These are phyloP conservation scores for Acronicta alni DNA, from an alignment of 2,888 invertebrate species.

Conservation along the genomic window DNA sequence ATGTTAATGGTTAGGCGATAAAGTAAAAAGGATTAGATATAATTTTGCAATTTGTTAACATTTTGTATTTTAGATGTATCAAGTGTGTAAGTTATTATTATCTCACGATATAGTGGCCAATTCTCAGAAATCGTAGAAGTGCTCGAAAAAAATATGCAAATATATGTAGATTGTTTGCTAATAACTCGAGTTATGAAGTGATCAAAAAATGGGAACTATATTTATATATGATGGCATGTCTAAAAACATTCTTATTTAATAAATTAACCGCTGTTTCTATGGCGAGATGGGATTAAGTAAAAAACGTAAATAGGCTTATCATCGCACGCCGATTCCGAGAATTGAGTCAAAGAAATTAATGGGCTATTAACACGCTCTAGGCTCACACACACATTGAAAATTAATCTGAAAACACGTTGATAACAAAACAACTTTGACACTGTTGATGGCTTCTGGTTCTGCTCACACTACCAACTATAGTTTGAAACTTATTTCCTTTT, in stretches of 20 bases:
- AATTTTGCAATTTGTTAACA: conserved; percentile 25
- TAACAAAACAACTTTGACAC: background rate
- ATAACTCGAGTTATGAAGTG: conserved; percentile 30
- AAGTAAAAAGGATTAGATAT: conserved; percentile 25
- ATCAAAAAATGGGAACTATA: conserved; percentile 23
- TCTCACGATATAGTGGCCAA: conserved; percentile 16
- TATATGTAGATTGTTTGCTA: conserved; percentile 44
- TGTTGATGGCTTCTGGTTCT: background rate
- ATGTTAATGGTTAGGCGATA: conserved; percentile 20
- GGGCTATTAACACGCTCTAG: background rate
- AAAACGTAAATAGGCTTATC: conserved; percentile 15
- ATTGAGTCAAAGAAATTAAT: conserved; percentile 5
- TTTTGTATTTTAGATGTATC: conserved; percentile 22
- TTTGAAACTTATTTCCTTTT: background rate
- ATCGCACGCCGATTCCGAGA: conserved; percentile 3
- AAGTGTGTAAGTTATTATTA: conserved; percentile 22
- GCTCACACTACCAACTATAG: background rate
- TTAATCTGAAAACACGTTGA: background rate
- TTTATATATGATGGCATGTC: conserved; percentile 15
- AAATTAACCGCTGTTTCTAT: conserved; percentile 11
- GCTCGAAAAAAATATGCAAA: conserved; percentile 42
- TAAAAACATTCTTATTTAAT: conserved; percentile 14
- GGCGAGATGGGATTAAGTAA: conserved; percentile 9
- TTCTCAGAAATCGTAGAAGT: conserved; percentile 26
- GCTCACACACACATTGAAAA: background rate